Percentiles rank a stretch among this genome's conserved stretches.
Evolutionary conservation across 1,140 invertebrate species (phyloP).

Genomic region (Danaus melanippus): DNA sequence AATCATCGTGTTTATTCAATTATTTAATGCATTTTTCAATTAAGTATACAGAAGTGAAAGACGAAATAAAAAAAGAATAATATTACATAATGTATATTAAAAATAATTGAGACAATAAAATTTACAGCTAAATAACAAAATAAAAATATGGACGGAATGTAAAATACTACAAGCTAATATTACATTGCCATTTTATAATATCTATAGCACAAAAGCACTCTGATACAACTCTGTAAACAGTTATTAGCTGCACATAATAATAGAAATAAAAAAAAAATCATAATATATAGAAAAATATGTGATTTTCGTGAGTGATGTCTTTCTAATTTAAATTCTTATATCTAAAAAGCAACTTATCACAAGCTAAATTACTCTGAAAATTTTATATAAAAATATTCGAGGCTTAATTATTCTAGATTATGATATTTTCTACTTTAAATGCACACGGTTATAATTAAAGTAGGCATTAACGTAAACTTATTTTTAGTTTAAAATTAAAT

Average conservation of each 20-base stretch:
- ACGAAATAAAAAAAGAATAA: constrained; percentile 43
- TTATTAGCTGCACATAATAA: constrained; percentile 3
- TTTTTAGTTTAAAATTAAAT: constrained; percentile 9
- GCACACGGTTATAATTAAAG: constrained; percentile 4
- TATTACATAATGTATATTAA: constrained; percentile 59
- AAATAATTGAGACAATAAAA: constrained; percentile 57
- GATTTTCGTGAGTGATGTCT: constrained; percentile 10
- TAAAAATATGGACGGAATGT: constrained; percentile 66
- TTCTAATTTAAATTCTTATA: constrained; percentile 17
- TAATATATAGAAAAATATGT: constrained; percentile 4
- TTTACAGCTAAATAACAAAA: constrained; percentile 67
- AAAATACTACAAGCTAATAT: constrained; percentile 50
- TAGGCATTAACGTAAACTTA: background rate
- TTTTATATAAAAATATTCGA: constrained; percentile 7
- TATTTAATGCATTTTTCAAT: constrained; percentile 15
- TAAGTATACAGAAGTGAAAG: constrained; percentile 18
- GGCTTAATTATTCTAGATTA: constrained; percentile 6
- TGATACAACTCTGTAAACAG: constrained; percentile 17
- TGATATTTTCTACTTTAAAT: constrained; percentile 12
- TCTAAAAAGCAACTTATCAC: constrained; percentile 12
- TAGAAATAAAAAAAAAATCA: constrained; percentile 8
- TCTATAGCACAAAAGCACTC: constrained; percentile 19
- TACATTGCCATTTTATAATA: constrained; percentile 11
- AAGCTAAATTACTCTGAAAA: constrained; percentile 1
- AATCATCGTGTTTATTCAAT: constrained; percentile 15